Conservation (phyloP, 2,113 vertebrate species). For the Scomber scombrus region DNA sequence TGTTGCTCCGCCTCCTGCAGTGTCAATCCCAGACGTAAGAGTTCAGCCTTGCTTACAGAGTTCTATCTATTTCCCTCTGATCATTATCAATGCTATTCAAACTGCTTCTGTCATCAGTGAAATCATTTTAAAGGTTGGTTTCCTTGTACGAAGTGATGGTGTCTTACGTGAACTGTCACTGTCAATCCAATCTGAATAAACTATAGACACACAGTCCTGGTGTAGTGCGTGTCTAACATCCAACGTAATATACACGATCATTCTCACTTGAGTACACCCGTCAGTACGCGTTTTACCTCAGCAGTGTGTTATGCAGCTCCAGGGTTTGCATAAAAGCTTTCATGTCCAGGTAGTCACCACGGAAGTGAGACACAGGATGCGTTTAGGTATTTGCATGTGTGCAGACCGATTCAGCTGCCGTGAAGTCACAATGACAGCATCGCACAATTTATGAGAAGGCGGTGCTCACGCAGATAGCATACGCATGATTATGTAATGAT, state of each 20-base stretch:
- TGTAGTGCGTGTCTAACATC: no score
- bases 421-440: constrained; percentile 37
- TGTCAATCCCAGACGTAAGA: constrained; percentile 89
- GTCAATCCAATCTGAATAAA: no score
- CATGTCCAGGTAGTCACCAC: constrained; percentile 49
- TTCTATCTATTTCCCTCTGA: neutral
- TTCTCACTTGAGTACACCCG: neutral
- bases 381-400: constrained; percentile 72
- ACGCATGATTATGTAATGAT: neutral
- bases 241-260: neutral
- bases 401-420: constrained; percentile 31
- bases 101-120: neutral
- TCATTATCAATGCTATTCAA: neutral
- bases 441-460: neutral
- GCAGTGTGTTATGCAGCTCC: constrained; percentile 2
- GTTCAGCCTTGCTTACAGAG: rapidly evolving
- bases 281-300: neutral
- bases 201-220: no score
- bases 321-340: constrained; percentile 76
- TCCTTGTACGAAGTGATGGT: no score
- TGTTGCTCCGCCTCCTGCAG: constrained; percentile 91
- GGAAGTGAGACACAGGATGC: constrained; percentile 70
- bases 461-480: neutral
- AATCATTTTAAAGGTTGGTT: neutral
- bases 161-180: no score